These are phyloP conservation scores for Scylla paramamosain DNA, from an alignment of 1,140 invertebrate genomes.

Conservation along the genomic window DNA sequence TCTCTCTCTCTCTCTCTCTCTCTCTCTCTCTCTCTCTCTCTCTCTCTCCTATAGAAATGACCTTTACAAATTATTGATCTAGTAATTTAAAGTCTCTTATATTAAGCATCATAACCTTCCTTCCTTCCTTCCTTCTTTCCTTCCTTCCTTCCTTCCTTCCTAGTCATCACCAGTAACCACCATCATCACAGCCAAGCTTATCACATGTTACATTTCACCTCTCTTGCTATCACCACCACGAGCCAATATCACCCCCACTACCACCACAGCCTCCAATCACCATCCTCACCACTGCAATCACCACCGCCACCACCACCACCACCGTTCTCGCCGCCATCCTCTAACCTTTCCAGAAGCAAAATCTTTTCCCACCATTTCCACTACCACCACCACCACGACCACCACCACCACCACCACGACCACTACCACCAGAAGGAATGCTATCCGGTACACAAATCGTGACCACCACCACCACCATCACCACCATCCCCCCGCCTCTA, in stretches of 20 bases:
- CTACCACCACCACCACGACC: slow-evolving; percentile 9
- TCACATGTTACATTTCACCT: too few relatives aligned
- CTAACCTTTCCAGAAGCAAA: neutral
- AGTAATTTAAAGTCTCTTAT: too few relatives aligned
- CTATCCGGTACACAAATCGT: neutral
- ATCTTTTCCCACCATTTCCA: neutral
- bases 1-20: too few relatives aligned
- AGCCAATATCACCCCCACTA: neutral
- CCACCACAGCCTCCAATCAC: neutral
- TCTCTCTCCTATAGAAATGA: too few relatives aligned
- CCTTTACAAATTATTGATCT: too few relatives aligned
- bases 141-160: neutral
- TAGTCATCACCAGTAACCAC: neutral
- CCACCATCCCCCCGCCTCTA: slow-evolving; percentile 26
- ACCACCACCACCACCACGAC: neutral
- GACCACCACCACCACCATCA: neutral
- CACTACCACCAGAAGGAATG: neutral
- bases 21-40: too few relatives aligned
- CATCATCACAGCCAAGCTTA: neutral
- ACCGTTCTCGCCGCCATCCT: neutral
- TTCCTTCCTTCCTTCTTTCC: neutral
- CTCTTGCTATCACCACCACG: neutral
- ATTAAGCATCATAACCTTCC: neutral
- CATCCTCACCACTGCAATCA: neutral
- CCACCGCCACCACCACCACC: neutral